phyloP scores from a whole-genome alignment of 2,113 vertebrate genomes.

The Bos indicus region DNA sequence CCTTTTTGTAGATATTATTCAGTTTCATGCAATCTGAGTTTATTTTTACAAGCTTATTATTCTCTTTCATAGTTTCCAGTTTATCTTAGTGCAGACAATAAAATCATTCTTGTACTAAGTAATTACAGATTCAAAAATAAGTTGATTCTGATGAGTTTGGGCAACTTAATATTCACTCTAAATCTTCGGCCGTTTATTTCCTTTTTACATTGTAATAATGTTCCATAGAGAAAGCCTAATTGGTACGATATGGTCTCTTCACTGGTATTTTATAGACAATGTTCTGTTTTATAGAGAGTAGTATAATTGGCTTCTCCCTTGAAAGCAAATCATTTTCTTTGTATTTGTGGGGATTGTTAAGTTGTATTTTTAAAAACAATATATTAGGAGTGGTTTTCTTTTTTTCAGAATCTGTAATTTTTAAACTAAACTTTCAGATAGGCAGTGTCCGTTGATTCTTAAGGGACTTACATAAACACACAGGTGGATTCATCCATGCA shows the following conservation, averaged over 20 bases:
- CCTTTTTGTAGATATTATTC: not conserved
- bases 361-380: not conserved
- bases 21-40: constrained; percentile 25
- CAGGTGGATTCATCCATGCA: constrained; percentile 51
- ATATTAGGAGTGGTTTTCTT: not conserved
- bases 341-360: not conserved
- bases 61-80: not conserved
- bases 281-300: not conserved
- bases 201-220: not conserved
- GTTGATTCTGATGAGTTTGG: not conserved
- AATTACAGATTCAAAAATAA: not conserved
- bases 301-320: not conserved
- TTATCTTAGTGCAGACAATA: not conserved
- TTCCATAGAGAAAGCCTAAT: not conserved
- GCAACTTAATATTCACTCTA: not conserved
- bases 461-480: not conserved
- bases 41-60: not conserved
- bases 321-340: not conserved
- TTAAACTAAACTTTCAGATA: not conserved
- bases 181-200: not conserved
- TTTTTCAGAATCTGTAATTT: not conserved
- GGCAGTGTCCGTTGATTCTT: not conserved
- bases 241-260: not conserved
- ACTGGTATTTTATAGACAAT: not conserved
- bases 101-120: not conserved